Evolutionary conservation across 2,113 vertebrate species (phyloP).

Genomic region (Toxotes chatareus): DNA sequence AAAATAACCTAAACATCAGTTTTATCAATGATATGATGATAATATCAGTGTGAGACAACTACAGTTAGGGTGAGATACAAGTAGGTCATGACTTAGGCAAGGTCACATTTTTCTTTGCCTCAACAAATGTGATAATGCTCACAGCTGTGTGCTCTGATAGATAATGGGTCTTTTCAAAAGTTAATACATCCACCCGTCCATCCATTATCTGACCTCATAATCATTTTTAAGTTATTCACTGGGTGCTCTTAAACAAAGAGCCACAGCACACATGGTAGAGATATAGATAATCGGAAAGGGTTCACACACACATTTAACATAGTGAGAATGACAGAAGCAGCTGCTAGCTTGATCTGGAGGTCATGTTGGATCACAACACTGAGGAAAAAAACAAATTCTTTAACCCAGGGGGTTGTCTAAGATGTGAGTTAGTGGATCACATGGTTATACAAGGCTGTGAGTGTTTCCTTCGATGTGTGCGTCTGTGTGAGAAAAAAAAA

Average conservation of each 20-base stretch:
- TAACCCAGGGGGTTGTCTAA: slow-evolving; percentile 64
- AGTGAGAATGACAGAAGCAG: slow-evolving; percentile 77
- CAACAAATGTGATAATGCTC: background rate
- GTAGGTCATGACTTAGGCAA: background rate
- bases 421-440: slow-evolving; percentile 69
- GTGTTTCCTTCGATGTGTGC: slow-evolving; percentile 33
- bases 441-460: slow-evolving; percentile 46
- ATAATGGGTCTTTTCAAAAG: background rate
- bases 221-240: slow-evolving; percentile 3
- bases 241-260: slow-evolving; percentile 11
- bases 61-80: background rate
- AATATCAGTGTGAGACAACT: background rate
- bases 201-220: background rate
- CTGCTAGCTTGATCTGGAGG: slow-evolving; percentile 73
- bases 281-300: slow-evolving; percentile 18
- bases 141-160: background rate
- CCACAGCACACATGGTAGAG: slow-evolving; percentile 25
- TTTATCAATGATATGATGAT: background rate
- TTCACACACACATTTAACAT: slow-evolving; percentile 22
- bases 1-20: background rate
- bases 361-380: slow-evolving; percentile 75
- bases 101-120: background rate
- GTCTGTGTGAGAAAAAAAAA: background rate
- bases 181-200: background rate
- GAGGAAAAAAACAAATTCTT: slow-evolving; percentile 78